phyloP scores from a whole-genome alignment of 2,113 vertebrate species.

The Tringa solitaria region DNA sequence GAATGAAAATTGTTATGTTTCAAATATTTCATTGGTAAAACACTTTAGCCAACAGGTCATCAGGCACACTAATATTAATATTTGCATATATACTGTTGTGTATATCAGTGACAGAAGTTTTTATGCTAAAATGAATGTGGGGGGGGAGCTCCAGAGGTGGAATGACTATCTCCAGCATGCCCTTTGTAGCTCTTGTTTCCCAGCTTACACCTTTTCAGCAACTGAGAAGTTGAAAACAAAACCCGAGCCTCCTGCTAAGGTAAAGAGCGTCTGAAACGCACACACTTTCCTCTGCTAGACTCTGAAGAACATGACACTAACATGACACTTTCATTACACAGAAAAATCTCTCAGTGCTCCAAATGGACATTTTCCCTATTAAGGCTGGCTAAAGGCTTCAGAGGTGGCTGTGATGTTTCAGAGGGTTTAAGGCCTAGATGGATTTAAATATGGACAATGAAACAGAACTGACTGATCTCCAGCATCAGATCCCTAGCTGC shows the following conservation, averaged over 20 bases:
- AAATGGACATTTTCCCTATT: neutral
- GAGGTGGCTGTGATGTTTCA: neutral
- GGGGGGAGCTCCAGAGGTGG: neutral
- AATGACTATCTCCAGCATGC: neutral
- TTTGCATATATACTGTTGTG: neutral
- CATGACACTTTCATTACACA: accelerated
- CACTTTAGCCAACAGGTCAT: neutral
- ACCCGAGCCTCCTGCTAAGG: neutral
- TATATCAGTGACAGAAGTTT: neutral
- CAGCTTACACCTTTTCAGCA: neutral
- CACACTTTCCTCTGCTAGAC: neutral
- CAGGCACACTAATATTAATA: neutral
- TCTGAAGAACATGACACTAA: neutral
- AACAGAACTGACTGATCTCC: neutral
- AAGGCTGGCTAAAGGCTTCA: neutral
- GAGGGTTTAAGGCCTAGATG: neutral
- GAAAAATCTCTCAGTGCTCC: neutral
- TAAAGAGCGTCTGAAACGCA: neutral
- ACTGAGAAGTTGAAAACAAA: neutral
- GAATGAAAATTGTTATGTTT: neutral
- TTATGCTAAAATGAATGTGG: neutral
- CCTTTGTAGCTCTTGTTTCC: neutral
- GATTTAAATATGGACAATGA: neutral
- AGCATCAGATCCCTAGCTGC: accelerated
- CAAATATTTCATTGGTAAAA: neutral